Base-by-base conservation (phyloP, 2,888 invertebrate species). In the Trichogramma evanescens region DNA sequence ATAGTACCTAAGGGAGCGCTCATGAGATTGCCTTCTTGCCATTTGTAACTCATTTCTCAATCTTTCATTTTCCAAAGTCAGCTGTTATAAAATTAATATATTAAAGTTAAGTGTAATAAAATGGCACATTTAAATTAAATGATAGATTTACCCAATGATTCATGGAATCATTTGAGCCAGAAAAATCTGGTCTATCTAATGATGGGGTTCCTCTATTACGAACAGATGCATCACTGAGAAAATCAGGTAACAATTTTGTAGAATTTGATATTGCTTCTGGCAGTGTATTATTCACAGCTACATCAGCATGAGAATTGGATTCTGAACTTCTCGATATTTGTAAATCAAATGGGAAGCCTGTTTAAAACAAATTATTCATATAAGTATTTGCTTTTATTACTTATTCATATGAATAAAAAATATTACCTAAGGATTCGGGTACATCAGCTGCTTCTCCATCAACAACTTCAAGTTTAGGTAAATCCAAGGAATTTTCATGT, bases 221-320 rank as follows among this genome's bases (percentile, higher is more conserved):
- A 66, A 82, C 81, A 26, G 88, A 87, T 5, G 87, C 87, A 70
- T 89, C 88, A 3, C 86, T 86, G 42, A 89, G 80, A 72, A 89
- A 89, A 70, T 88, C 88, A 3, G 88, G 88, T 64, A 89, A 76
- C 66, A 83, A 82, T 74, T 84, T 83, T 54, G 82, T 80, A 45
- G 80, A 79, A 49, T 77, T 80, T 39, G 79, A 59, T n/a, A 66
- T 72, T 72, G 80, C 73, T n/a, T 65, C 66, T 5, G 68, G 66
- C 39, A 69, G 63, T 50, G 69, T 63, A 53, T 68, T 67, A 44
- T 71, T 65, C 10, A 59, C 58, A 26, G 63, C 49, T 13, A 50
- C 54, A 42, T 64, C 62, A 60, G 65, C 65, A 45, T 59, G 65
- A 41, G 66, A 50, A 59, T 68, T 66, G 6, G 68, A 63, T 51